Percentiles rank a stretch among this genome's conserved stretches.
Conservation (phyloP, 2,113 vertebrate species). For the Bucco capensis region DNA sequence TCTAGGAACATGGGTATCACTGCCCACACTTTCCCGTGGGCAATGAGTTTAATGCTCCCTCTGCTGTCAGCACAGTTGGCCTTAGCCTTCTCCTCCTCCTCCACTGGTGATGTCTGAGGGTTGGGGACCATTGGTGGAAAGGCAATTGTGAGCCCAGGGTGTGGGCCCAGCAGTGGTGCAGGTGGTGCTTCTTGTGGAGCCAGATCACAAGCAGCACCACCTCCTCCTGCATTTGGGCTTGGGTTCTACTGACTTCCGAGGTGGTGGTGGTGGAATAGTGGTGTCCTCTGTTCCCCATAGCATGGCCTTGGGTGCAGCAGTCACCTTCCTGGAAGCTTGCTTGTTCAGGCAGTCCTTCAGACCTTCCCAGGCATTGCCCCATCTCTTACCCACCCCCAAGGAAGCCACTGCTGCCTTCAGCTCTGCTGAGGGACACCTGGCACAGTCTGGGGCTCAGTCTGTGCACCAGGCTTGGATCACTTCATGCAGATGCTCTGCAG, state of each 20-base stretch:
- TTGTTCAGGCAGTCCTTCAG: not conserved
- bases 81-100: not conserved
- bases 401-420: not conserved
- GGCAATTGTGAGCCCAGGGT: not conserved
- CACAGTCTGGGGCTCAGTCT: not conserved
- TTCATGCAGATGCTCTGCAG: not conserved
- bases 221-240: not conserved
- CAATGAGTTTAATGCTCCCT: too few species aligned
- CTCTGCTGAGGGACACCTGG: not conserved
- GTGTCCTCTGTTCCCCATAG: not conserved
- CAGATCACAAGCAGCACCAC: not conserved
- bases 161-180: not conserved
- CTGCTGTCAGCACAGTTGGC: not conserved
- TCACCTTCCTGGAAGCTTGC: not conserved
- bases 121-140: not conserved
- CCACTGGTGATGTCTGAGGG: rapidly evolving
- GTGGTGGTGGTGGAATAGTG: not conserved
- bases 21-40: too few species aligned
- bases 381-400: not conserved
- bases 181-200: not conserved
- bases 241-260: not conserved
- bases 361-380: not conserved
- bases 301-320: not conserved
- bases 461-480: not conserved
- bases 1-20: too few species aligned